These are phyloP conservation scores for Sicus ferrugineus DNA, from an alignment of 2,888 invertebrate species.

Conservation along the genomic window DNA sequence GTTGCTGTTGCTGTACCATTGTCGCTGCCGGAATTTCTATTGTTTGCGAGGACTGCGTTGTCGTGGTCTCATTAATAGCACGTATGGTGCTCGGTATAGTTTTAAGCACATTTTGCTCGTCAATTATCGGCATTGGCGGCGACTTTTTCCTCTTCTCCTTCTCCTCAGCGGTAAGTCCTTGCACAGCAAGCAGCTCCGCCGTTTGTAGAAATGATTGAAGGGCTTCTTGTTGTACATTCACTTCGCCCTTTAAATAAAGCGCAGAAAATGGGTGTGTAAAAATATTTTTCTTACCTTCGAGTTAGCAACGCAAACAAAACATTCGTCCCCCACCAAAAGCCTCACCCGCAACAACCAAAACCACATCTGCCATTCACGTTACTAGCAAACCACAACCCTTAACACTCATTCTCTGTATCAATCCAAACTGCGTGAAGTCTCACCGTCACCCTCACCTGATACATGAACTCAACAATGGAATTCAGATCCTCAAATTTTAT, in stretches of 20 bases:
- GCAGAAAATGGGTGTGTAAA: not conserved
- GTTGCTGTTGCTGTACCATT: conserved; percentile 51
- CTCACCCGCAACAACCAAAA: not conserved
- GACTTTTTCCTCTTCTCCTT: conserved; percentile 62
- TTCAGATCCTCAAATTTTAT: conserved; percentile 80
- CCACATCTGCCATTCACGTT: not conserved
- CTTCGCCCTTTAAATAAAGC: conserved; percentile 70
- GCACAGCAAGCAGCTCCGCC: conserved; percentile 78
- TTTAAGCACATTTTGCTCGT: conserved; percentile 61
- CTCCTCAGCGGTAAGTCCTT: conserved; percentile 73
- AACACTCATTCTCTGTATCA: not conserved
- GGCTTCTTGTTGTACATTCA: conserved; percentile 81
- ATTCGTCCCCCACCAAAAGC: not conserved
- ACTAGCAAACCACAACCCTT: not conserved
- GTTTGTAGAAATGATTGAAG: conserved; percentile 80
- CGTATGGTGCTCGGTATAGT: conserved; percentile 63
- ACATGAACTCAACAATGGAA: conserved; percentile 83
- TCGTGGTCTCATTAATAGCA: conserved; percentile 54
- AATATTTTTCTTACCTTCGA: no score
- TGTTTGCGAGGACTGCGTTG: conserved; percentile 54
- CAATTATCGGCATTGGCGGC: conserved; percentile 54
- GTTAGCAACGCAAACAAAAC: not conserved
- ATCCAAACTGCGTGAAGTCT: not conserved
- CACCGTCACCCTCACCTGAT: conserved; percentile 64
- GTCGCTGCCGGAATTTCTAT: conserved; percentile 59